These are phyloP conservation scores for Glaucidium brasilianum DNA, from an alignment of 2,113 vertebrate species.

Conservation along the genomic window DNA sequence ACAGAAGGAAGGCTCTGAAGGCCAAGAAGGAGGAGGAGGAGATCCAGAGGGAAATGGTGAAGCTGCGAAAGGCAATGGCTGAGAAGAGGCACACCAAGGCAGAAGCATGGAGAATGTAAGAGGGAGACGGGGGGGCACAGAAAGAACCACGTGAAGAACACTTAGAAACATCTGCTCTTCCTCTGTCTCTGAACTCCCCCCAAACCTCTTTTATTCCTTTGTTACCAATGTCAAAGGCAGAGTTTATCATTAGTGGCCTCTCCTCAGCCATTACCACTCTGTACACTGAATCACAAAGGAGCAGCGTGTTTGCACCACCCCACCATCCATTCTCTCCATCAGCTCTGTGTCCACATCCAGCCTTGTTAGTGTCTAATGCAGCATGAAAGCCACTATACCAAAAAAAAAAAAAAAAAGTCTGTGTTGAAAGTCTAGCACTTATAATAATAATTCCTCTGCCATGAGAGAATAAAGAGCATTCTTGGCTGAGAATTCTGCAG, in stretches of 20 bases:
- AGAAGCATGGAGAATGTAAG: constrained; percentile 78
- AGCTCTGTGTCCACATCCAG: neutral
- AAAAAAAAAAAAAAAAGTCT: neutral
- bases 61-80: constrained; percentile 83
- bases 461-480: neutral
- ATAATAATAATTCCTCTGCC: neutral
- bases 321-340: neutral
- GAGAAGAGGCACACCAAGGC: constrained; percentile 74
- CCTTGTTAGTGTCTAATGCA: neutral
- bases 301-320: neutral
- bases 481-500: neutral
- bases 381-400: neutral
- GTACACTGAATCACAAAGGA: neutral
- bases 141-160: neutral
- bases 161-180: neutral
- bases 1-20: constrained; percentile 75
- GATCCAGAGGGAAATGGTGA: constrained; percentile 86
- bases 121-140: neutral
- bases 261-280: neutral
- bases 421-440: neutral
- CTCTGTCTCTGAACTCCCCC: neutral
- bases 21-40: constrained; percentile 80
- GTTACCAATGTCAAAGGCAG: neutral
- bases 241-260: neutral
- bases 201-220: neutral